Percentiles rank a stretch among this genome's conserved stretches.
Evolutionary conservation across 53 echinoderm and acorn worm genomes (phyloP).

Genomic region (Echinometra lucunter): DNA sequence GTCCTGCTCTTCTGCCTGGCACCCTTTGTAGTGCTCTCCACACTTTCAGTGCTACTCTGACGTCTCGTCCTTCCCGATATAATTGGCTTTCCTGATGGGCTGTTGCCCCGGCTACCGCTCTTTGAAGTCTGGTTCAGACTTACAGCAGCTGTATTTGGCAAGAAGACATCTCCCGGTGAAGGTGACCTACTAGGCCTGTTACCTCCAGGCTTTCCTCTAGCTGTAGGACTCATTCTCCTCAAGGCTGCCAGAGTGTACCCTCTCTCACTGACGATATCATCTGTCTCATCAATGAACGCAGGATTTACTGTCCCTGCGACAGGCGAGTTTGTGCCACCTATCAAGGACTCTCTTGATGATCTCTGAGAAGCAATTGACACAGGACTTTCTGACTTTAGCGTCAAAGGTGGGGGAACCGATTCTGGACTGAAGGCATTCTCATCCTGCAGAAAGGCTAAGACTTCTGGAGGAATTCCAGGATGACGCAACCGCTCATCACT

Average conservation of each 20-base stretch:
- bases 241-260: conserved; percentile 48
- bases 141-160: conserved; percentile 69
- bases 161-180: conserved; percentile 83
- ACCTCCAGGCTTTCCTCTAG: conserved; percentile 8
- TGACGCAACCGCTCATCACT: conserved; percentile 34
- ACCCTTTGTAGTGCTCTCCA: conserved; percentile 71
- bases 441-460: conserved; percentile 77
- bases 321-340: conserved; percentile 73
- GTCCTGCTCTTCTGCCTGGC: conserved; percentile 70
- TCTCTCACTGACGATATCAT: conserved; percentile 70
- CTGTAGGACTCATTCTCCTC: conserved; percentile 61
- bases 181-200: conserved; percentile 72
- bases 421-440: conserved; percentile 66
- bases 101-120: conserved; percentile 73
- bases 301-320: conserved; percentile 83
- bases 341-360: conserved; percentile 81
- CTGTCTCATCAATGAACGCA: conserved; percentile 88
- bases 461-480: conserved; percentile 78
- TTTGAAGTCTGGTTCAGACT: conserved; percentile 48
- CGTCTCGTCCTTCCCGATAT: conserved; percentile 61
- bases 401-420: conserved; percentile 61
- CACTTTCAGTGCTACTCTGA: conserved; percentile 68
- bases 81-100: conserved; percentile 60
- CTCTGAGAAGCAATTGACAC: conserved; percentile 54
- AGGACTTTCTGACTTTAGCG: conserved; percentile 39